phyloP scores from a whole-genome alignment of 2,797 vertebrate genomes.

The Oreochromis mossambicus region DNA sequence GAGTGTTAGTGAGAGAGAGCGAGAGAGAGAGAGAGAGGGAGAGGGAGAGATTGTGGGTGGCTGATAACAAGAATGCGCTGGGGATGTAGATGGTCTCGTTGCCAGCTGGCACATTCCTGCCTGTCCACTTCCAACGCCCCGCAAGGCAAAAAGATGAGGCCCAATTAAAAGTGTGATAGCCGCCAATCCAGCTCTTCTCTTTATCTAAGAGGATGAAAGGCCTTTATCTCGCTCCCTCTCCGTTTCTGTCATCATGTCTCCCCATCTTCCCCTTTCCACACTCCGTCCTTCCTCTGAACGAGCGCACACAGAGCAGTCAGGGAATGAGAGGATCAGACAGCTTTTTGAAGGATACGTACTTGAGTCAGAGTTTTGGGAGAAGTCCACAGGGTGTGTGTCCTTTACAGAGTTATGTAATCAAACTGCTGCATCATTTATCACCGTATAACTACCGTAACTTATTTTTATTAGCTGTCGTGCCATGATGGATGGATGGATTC shows the following conservation, averaged over 20 bases:
- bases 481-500: neutral
- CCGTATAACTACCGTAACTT: neutral
- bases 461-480: neutral
- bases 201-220: conserved; percentile 51
- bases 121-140: conserved; percentile 46
- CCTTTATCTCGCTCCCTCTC: neutral
- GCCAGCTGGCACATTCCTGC: conserved; percentile 57
- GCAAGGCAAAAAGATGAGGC: conserved; percentile 40
- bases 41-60: conserved; percentile 20
- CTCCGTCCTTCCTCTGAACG: conserved; percentile 41
- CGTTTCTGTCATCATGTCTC: conserved; percentile 1
- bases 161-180: conserved; percentile 63
- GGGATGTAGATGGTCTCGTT: conserved; percentile 26
- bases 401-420: conserved; percentile 16
- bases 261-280: neutral
- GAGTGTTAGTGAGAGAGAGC: neutral
- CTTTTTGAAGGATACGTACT: conserved; percentile 14
- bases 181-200: conserved; percentile 41
- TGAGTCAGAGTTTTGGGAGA: neutral
- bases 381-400: neutral
- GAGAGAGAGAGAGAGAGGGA: neutral
- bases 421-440: neutral
- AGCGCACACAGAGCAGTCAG: conserved; percentile 29
- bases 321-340: conserved; percentile 31
- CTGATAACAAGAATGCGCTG: conserved; percentile 37